Evolutionary conservation across 2,888 invertebrate species (phyloP).

Genomic region (Dinocampus coccinellae): DNA sequence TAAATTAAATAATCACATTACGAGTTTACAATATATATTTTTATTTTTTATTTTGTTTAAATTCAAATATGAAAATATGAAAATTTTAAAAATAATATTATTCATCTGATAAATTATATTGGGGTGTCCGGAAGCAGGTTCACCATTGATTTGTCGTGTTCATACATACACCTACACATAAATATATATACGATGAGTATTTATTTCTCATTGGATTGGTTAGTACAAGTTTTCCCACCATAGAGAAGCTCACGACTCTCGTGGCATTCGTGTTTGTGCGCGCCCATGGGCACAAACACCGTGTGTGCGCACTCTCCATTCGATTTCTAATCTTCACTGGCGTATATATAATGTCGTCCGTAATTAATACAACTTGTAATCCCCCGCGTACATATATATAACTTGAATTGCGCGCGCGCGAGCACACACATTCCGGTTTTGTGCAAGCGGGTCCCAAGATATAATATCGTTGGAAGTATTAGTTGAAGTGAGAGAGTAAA

Average conservation of each 20-base stretch:
- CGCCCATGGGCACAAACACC: slow-evolving; percentile 36
- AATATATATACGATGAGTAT: background rate
- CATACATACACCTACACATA: background rate
- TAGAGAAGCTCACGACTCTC: slow-evolving; percentile 38
- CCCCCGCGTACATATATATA: slow-evolving; percentile 48
- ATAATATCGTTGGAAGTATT: slow-evolving; percentile 58
- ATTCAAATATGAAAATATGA: too few relatives aligned
- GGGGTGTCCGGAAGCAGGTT: slow-evolving; percentile 29
- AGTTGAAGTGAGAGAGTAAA: slow-evolving; percentile 40
- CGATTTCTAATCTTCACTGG: slow-evolving; percentile 66
- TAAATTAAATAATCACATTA: too few relatives aligned
- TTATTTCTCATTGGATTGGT: background rate
- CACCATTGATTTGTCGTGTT: slow-evolving; percentile 26
- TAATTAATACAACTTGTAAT: slow-evolving; percentile 69
- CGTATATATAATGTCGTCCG: slow-evolving; percentile 64
- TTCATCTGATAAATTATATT: slow-evolving; percentile 5
- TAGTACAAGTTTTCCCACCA: slow-evolving; percentile 35
- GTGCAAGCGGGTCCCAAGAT: slow-evolving; percentile 61
- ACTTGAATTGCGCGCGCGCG: slow-evolving; percentile 14
- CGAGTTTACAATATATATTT: too few relatives aligned
- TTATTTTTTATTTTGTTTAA: too few relatives aligned
- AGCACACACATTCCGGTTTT: slow-evolving; percentile 64
- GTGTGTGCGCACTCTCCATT: slow-evolving; percentile 50
- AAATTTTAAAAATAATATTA: background rate
- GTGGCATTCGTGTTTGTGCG: background rate